These are phyloP conservation scores for Drosophila bocki DNA, from an alignment of 1,140 invertebrate species.

Conservation along the genomic window DNA sequence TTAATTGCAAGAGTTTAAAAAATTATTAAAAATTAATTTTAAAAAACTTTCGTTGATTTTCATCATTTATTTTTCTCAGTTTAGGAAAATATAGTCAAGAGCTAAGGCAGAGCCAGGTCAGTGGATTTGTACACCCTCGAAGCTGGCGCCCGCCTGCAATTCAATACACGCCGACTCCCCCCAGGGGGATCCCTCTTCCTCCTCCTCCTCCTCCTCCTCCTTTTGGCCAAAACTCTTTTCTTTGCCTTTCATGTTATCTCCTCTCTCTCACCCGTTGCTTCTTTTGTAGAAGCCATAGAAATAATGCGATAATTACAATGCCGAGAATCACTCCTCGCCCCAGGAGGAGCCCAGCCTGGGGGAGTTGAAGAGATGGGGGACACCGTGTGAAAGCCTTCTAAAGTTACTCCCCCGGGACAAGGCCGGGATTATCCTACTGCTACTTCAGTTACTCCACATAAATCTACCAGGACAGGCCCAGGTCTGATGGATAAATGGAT, in stretches of 20 bases:
- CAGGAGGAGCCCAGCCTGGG: slow-evolving; percentile 1
- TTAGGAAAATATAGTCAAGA: too few relatives aligned
- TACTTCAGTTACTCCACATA: slow-evolving; percentile 50
- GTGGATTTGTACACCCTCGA: slow-evolving; percentile 18
- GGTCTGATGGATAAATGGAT: slow-evolving; percentile 5
- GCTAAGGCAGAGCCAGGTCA: background rate
- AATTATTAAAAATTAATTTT: background rate
- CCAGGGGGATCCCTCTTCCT: slow-evolving; percentile 8
- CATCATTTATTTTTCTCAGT: background rate
- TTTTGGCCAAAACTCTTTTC: slow-evolving; percentile 7
- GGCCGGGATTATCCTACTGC: slow-evolving; percentile 24
- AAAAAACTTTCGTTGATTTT: background rate
- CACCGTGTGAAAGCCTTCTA: slow-evolving; percentile 41
- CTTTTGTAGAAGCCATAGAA: slow-evolving; percentile 64
- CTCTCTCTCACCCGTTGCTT: background rate
- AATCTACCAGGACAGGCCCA: slow-evolving; percentile 12
- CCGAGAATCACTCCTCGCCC: slow-evolving; percentile 54
- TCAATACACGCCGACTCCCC: slow-evolving; percentile 42
- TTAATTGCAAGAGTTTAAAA: background rate
- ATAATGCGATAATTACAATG: slow-evolving; percentile 80
- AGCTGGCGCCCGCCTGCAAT: slow-evolving; percentile 65
- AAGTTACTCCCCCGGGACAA: slow-evolving; percentile 17
- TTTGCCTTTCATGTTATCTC: background rate
- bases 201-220: background rate
- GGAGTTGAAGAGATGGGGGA: slow-evolving; percentile 2